Conservation (phyloP, 1,140 invertebrate species). For the Heliothis virescens region DNA sequence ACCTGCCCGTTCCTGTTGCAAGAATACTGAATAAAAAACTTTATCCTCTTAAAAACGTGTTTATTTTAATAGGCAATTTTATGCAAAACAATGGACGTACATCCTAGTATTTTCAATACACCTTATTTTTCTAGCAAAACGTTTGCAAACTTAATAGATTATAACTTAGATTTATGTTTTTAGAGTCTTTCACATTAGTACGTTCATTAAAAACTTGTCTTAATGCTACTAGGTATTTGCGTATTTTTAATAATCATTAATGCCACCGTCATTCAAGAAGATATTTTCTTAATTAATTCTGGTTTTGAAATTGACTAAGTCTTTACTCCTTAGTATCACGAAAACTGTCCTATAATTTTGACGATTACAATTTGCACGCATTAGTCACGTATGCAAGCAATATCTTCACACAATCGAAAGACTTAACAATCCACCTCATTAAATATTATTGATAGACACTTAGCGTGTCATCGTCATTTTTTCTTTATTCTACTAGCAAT, state of each 20-base stretch:
- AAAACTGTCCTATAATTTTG: no score
- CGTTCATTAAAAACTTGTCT: no score
- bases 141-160: conserved; percentile 13
- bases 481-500: conserved; percentile 36
- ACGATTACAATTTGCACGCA: neutral
- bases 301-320: no score
- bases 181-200: neutral
- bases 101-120: neutral
- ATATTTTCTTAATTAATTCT: no score
- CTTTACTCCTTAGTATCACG: no score
- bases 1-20: no score
- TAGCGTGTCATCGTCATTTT: conserved; percentile 5
- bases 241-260: no score
- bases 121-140: conserved; percentile 9
- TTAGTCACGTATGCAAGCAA: neutral
- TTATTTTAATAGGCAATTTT: conserved; percentile 29
- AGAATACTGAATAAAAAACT: neutral
- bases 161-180: neutral
- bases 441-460: neutral
- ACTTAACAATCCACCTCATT: neutral
- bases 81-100: conserved; percentile 27
- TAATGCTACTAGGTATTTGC: no score
- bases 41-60: conserved; percentile 20
- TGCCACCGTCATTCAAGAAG: no score
- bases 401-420: neutral